A percentile compares a stretch with the other conserved stretches of the same genome.
Conservation (phyloP, 2,888 invertebrate species). For the Drosophila emarginata region DNA sequence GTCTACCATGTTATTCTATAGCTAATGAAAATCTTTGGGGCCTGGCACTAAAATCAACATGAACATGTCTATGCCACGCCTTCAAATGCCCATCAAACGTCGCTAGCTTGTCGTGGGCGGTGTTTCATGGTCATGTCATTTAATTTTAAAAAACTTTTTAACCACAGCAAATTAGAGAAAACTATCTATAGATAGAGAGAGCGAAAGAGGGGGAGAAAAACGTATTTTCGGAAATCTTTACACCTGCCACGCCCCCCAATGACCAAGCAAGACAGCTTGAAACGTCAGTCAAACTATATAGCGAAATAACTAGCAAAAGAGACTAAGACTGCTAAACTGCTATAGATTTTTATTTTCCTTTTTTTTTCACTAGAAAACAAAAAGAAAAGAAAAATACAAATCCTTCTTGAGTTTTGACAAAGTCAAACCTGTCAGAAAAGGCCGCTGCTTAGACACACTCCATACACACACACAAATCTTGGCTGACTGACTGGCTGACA, state of each 20-base stretch:
- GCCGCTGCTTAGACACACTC: conserved; percentile 31
- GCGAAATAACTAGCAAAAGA: background rate
- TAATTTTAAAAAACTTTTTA: conserved; percentile 71
- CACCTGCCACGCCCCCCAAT: conserved; percentile 51
- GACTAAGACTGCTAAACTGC: background rate
- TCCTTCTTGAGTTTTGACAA: conserved; percentile 61
- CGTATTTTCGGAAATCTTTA: conserved; percentile 25
- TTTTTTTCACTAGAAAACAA: background rate
- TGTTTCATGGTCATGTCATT: conserved; percentile 65
- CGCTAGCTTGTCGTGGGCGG: conserved; percentile 57
- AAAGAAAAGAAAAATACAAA: conserved; percentile 19
- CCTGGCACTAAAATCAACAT: conserved; percentile 60
- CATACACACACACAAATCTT: conserved; percentile 36
- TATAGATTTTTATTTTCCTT: conserved; percentile 46
- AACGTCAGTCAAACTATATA: conserved; percentile 43
- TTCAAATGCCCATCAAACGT: conserved; percentile 59
- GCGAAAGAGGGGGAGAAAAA: background rate
- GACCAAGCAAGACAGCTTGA: conserved; percentile 32
- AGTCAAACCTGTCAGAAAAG: conserved; percentile 62
- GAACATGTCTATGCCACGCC: conserved; percentile 54
- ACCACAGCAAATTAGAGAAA: conserved; percentile 54
- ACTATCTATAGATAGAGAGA: conserved; percentile 4
- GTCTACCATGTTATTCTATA: conserved; percentile 42
- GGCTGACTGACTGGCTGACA: conserved; percentile 64
- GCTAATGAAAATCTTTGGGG: conserved; percentile 62